Percentiles rank a stretch among this genome's conserved stretches.
Conservation (phyloP, 2,113 vertebrate species). For the Erinaceus europaeus region DNA sequence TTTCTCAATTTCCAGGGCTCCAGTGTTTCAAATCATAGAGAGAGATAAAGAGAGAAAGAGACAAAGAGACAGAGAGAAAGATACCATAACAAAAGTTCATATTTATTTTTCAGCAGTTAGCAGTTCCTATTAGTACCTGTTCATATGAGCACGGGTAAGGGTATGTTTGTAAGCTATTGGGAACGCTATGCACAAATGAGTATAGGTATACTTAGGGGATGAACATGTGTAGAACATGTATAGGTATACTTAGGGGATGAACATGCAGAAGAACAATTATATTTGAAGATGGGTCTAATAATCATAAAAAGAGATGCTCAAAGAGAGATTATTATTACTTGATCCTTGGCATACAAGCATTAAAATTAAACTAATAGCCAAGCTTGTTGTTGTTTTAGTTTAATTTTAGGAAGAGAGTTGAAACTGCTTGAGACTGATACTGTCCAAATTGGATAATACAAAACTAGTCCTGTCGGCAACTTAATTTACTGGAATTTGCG, state of each 20-base stretch:
- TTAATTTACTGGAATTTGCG: not conserved
- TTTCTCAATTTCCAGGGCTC: too few relatives aligned
- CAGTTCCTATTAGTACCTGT: not conserved
- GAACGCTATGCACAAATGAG: not conserved
- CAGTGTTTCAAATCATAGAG: too few relatives aligned
- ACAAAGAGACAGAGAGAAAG: too few relatives aligned
- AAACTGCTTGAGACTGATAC: not conserved
- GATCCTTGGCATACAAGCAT: not conserved
- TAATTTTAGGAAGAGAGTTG: not conserved
- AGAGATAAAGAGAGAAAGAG: too few relatives aligned
- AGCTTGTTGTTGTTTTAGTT: not conserved
- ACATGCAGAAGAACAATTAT: not conserved
- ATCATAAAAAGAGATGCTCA: not conserved
- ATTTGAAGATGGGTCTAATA: not conserved
- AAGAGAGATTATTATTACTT: not conserved
- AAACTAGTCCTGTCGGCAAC: not conserved
- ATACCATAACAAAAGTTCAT: too few relatives aligned
- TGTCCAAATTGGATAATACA: not conserved
- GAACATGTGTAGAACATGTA: constrained; percentile 16
- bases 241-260: not conserved
- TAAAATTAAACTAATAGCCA: constrained; percentile 6
- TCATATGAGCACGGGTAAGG: not conserved
- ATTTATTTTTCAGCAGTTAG: not conserved
- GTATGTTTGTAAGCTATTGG: not conserved
- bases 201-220: not conserved